Base-by-base conservation (phyloP, 2,113 vertebrate species). In the Lagopus leucura region DNA sequence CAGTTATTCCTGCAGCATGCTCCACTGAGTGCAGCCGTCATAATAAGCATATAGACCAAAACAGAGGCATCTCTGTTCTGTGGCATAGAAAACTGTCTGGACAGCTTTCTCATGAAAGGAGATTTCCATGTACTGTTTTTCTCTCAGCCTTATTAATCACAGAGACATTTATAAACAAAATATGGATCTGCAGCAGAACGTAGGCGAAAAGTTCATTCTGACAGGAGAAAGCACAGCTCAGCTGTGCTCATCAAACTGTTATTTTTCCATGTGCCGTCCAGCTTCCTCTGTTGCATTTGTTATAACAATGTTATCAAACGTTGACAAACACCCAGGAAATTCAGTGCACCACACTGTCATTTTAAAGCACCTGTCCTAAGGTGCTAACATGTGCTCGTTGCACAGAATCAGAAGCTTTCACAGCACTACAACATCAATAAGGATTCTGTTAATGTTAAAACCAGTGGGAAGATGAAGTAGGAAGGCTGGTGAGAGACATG, bases 131-230 rank as follows among this genome's bases (percentile, higher is more conserved):
- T 93, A 57, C 76, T 82, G 38, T 24, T 79, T 84, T 86, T 81
- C 5, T 4, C 47, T 77, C 64, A 89, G 52, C 30, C 50, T 77
- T 82, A 82, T 85, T 89, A 91, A 88, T 76, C 74, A 77, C 42
- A 40, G 77, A 76, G 77, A 66, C 32, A 43, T 78, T 83, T 92
- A 65, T 88, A 90, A 90, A 73, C 48, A 90, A 94, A 95, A 84
- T 48, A 65, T 27, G 40, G 43, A 72, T 66, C 58, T 95, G 60
- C 67, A 91, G 71, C 58, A 76, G 63, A 94, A 61, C 25, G 73
- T 8, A 70, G 77, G 77, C 8, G 7, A 47, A 80, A 92, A 81
- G 80, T 60, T 93, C 20, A 58, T 89, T 72, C 24, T 71, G 77
- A 55, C 43, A 81, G 64, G 30, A 69, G 74, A 89, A 87, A 82